Evolutionary conservation across 2,113 vertebrate genomes (phyloP), one percentile per base, ranked within the genome.

Genomic region (Nannobrachium achirus): DNA sequence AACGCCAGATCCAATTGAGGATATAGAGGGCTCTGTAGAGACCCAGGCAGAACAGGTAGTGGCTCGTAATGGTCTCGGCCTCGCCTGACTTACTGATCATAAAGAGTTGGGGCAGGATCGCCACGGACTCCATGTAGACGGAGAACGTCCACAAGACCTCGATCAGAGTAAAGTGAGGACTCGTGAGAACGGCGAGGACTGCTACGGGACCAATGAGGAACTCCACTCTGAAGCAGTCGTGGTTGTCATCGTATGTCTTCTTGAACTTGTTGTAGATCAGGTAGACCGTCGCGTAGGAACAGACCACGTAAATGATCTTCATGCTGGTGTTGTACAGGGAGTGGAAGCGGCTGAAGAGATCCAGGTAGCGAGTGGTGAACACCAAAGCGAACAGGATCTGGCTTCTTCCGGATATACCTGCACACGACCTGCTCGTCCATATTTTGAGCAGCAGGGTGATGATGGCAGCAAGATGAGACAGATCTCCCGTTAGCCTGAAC

Each of bases 121-220:
- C 96, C 89, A 99, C 97, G 0, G 97, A 98, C 84, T 99, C 98
- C 65, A 99, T 92, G 81, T 99, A 99, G 89, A 99, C 99, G 82
- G 98, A 99, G 90, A 99, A 99, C 20, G 98, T 99, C 98, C 98
- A 99, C 68, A 99, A 89, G 85, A 99, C 98, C 96, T 99, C 98
- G 38, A 98, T 84, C 7, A 93, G 93, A 85, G 96, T 95, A 81
- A 98, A 99, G 86, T 98, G 96, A 1, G 99, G 97, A 86, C 99
- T 99, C 83, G 99, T 95, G 51, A 99, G 94, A 75, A 99, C 96
- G 0, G 98, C 86, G 10, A 99, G 94, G 46, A 97, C 97, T 20
- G 96, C 97, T 0, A 99, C 96, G 6, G 98, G 98, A 75, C 99
- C 96, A 10, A 99, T 90, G 66, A 99, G 94, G 63, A 99, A 99